Evolutionary conservation across 2,888 invertebrate genomes (phyloP), one percentile per base, ranked within the genome.

Genomic region (Maniola hyperantus): DNA sequence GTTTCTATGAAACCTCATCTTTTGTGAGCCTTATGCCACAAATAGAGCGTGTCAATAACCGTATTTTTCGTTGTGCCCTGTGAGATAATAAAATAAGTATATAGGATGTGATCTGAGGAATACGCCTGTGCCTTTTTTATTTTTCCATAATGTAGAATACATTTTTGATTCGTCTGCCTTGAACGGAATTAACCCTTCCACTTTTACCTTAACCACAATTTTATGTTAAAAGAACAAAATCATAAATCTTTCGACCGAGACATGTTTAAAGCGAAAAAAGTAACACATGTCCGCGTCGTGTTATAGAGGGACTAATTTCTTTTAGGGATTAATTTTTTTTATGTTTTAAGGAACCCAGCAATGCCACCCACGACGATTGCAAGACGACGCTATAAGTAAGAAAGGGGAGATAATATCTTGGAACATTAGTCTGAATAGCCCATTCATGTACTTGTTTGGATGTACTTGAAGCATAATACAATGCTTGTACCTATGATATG

Each of bases 291-390:
- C 88, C 83, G 82, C 84, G 76, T 76, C 84, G 80, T 89, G 91
- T 91, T 90, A 88, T 89, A 91, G 89, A 89, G 87, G 84, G 88
- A 87, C 91, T 91, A 92, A 92, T 92, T 92, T 91, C 85, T 85
- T 88, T 88, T 83, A 75, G 81, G 84, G 83, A 83, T 87, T 76
- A 70, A 79, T 80, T 80, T 82, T 85, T 88, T 82, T 86, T 86
- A 83, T 76, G 73, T 81, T 81, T 83, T 79, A 75, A 82, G 80
- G 79, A 83, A 85, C 82, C 82, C 79, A 81, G 78, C 77, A 83
- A 84, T 86, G 79, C 91, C 91, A 91, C 91, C 91, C 91, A 91
- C 90, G 91, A 81, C 79, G 91, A 77, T 79, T 79, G 80, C 76
- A 77, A 79, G 79, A 73, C 74, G 69, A 71, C 60, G 58, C 57